Evolutionary conservation across 2,888 invertebrate genomes (phyloP).

Genomic region (Chloroclysta siterata): DNA sequence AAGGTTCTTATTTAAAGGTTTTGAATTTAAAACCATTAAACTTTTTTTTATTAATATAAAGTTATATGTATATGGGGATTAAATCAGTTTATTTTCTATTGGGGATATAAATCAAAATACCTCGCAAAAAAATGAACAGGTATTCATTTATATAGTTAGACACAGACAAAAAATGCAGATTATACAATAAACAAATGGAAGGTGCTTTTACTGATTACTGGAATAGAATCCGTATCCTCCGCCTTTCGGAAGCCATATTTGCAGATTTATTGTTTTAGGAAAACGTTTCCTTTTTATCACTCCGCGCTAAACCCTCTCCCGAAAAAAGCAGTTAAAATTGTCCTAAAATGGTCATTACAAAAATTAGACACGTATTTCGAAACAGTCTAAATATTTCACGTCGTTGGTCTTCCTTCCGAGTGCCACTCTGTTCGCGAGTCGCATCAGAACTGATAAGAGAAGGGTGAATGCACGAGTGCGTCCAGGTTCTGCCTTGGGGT

Average conservation of each 20-base stretch:
- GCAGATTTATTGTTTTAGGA: constrained; percentile 19
- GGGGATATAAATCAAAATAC: too few relatives aligned
- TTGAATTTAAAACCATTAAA: too few relatives aligned
- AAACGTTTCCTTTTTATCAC: constrained; percentile 8
- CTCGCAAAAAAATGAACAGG: too few relatives aligned
- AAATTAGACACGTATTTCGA: constrained; percentile 27
- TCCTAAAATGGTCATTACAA: constrained; percentile 17
- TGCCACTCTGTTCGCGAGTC: constrained; percentile 67
- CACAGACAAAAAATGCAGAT: too few relatives aligned
- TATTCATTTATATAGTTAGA: too few relatives aligned
- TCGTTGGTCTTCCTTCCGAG: constrained; percentile 62
- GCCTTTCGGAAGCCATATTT: constrained; percentile 15
- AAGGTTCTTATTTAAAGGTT: too few relatives aligned
- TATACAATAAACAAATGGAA: neutral
- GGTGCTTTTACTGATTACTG: neutral
- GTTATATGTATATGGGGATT: too few relatives aligned
- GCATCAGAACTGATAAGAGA: constrained; percentile 79
- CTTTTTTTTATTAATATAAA: too few relatives aligned
- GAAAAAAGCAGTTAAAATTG: constrained; percentile 16
- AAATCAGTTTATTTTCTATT: too few relatives aligned
- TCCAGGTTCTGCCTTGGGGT: constrained; percentile 70
- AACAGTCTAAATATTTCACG: constrained; percentile 41
- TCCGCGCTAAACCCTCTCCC: neutral
- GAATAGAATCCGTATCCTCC: neutral
- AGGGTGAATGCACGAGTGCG: constrained; percentile 82